Percentiles rank a stretch among this genome's conserved stretches.
Conservation (phyloP, 2,888 invertebrate species). For the Ecliptopera silaceata region DNA sequence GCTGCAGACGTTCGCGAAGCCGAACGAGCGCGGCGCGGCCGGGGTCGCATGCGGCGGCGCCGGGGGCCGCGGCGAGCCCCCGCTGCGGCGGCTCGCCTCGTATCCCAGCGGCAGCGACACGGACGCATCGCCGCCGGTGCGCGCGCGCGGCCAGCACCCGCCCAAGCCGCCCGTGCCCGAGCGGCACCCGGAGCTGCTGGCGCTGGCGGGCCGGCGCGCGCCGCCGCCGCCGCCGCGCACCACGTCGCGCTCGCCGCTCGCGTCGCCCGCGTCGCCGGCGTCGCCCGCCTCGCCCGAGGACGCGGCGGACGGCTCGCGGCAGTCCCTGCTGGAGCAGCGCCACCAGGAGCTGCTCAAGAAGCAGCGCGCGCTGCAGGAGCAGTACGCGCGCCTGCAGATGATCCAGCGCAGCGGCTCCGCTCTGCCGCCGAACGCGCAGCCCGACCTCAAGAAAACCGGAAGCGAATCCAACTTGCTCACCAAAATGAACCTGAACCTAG, state of each 20-base stretch:
- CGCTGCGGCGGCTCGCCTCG: conserved; percentile 90
- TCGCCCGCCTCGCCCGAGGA: conserved; percentile 75
- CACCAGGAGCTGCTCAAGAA: conserved; percentile 95
- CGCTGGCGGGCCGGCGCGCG: conserved; percentile 87
- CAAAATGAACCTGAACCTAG: conserved; percentile 90
- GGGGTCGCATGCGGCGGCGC: conserved; percentile 53
- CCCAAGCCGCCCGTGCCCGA: conserved; percentile 92
- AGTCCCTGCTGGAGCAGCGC: conserved; percentile 91
- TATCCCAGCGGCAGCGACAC: conserved; percentile 94
- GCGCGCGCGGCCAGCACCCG: conserved; percentile 82
- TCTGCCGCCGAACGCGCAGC: conserved; percentile 84
- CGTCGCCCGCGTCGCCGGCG: conserved; percentile 91
- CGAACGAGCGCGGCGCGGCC: conserved; percentile 59
- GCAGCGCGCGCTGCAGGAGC: conserved; percentile 94
- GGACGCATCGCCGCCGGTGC: conserved; percentile 89
- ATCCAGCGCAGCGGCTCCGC: conserved; percentile 90
- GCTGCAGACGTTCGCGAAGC: conserved; percentile 94
- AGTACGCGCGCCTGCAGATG: conserved; percentile 94
- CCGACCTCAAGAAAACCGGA: conserved; percentile 92
- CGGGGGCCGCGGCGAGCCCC: conserved; percentile 68
- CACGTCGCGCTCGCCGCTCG: conserved; percentile 93
- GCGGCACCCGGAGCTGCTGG: conserved; percentile 89
- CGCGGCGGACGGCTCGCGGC: conserved; percentile 68
- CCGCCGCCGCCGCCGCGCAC: conserved; percentile 96
- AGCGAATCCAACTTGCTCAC: conserved; percentile 93